These are phyloP conservation scores for Proterorhinus semilunaris DNA, from an alignment of 2,113 vertebrate genomes.

Conservation along the genomic window DNA sequence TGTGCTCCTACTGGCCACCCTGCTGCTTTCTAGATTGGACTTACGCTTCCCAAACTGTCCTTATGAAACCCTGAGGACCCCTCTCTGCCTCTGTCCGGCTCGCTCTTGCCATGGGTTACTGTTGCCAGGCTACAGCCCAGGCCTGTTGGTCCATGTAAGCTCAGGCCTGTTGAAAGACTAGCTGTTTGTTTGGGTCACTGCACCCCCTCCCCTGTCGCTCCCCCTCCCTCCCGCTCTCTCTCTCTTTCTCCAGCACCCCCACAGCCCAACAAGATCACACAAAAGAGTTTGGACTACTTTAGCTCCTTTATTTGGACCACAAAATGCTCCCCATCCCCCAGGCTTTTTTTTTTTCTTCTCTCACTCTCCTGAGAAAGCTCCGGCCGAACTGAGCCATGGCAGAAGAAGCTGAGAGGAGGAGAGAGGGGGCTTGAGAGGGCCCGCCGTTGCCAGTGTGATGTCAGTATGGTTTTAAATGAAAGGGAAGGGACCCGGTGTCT, in stretches of 20 bases:
- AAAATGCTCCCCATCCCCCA: slow-evolving; percentile 78
- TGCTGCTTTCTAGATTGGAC: slow-evolving; percentile 50
- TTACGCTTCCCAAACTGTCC: slow-evolving; percentile 69
- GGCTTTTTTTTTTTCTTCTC: slow-evolving; percentile 60
- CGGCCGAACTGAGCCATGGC: slow-evolving; percentile 56
- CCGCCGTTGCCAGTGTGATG: slow-evolving; percentile 75
- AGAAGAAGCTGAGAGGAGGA: slow-evolving; percentile 47
- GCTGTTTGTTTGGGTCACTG: slow-evolving; percentile 79
- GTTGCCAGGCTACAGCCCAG: slow-evolving; percentile 81
- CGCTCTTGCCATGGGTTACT: slow-evolving; percentile 78
- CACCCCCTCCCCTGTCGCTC: slow-evolving; percentile 53
- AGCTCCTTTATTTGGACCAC: slow-evolving; percentile 82
- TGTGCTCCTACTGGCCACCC: slow-evolving; percentile 12
- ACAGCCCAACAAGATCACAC: slow-evolving; percentile 69
- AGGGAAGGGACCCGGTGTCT: slow-evolving; percentile 52
- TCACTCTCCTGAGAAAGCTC: slow-evolving; percentile 65
- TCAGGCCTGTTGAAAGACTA: slow-evolving; percentile 78
- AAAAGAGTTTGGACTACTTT: slow-evolving; percentile 83
- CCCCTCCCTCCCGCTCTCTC: slow-evolving; percentile 8
- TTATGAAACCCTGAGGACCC: slow-evolving; percentile 64
- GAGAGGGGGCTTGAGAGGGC: slow-evolving; percentile 47
- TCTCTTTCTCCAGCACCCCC: slow-evolving; percentile 3
- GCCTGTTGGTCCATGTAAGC: slow-evolving; percentile 77
- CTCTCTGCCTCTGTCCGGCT: slow-evolving; percentile 48
- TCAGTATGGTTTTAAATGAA: slow-evolving; percentile 72